phyloP scores from a whole-genome alignment of 2,113 vertebrate genomes.

The Apteryx mantelli region DNA sequence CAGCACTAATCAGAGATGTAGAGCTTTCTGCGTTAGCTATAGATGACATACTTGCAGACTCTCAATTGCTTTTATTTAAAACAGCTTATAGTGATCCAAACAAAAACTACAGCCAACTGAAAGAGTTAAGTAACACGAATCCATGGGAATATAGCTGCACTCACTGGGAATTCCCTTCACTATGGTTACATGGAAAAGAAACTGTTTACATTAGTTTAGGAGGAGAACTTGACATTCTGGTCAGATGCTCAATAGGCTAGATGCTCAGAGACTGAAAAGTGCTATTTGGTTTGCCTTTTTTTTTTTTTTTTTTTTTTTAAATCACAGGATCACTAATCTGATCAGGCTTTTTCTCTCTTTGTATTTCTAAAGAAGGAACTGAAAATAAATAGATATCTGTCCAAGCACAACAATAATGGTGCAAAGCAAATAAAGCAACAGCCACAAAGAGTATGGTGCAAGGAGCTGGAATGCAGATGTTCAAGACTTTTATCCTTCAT shows the following conservation, averaged over 20 bases:
- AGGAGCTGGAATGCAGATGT: slow-evolving; percentile 22
- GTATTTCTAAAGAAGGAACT: not conserved
- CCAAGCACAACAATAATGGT: not conserved
- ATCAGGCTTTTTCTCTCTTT: not conserved
- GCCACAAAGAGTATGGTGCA: not conserved
- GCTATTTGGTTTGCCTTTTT: not conserved
- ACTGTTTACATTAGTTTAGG: not conserved
- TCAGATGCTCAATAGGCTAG: not conserved
- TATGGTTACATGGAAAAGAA: not conserved
- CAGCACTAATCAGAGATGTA: not conserved
- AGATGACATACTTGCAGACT: not conserved
- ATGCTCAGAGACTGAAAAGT: not conserved
- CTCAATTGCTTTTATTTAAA: not conserved
- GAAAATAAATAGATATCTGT: not conserved
- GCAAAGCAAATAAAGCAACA: slow-evolving; percentile 13
- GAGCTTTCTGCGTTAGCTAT: not conserved
- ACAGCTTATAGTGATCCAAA: not conserved
- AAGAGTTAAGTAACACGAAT: not conserved
- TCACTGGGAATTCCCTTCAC: not conserved
- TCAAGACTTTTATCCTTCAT: not conserved
- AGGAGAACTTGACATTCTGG: not conserved
- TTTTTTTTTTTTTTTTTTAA: not conserved
- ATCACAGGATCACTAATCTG: not conserved
- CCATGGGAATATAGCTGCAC: not conserved
- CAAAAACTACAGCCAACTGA: not conserved